Evolutionary conservation across 2,797 vertebrate genomes (phyloP).

Genomic region (Furcifer pardalis): DNA sequence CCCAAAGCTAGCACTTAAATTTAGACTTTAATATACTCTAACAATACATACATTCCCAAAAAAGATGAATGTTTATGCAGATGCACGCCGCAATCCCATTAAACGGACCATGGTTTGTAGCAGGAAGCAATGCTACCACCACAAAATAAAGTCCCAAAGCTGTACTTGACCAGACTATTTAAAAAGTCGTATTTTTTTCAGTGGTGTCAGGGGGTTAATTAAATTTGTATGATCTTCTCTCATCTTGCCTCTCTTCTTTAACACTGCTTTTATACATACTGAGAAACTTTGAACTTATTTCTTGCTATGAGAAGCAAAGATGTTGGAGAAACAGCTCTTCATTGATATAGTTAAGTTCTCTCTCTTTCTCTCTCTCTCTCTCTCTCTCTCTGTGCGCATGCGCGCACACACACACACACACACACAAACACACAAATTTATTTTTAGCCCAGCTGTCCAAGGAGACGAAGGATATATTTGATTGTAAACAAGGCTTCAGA

Average conservation of each 20-base stretch:
- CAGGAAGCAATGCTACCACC: background rate
- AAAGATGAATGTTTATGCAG: background rate
- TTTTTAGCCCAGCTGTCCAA: background rate
- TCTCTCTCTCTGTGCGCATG: too few species aligned
- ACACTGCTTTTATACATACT: background rate
- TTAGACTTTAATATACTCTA: too few species aligned
- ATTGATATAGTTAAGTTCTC: background rate
- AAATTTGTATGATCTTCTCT: conserved; percentile 12
- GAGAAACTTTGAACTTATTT: conserved; percentile 25
- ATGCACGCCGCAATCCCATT: background rate
- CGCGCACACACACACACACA: background rate
- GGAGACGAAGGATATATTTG: conserved; percentile 26
- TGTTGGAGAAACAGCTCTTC: background rate
- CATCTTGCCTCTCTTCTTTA: background rate
- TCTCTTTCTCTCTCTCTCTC: too few species aligned
- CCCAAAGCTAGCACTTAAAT: background rate
- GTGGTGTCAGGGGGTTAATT: conserved; percentile 27
- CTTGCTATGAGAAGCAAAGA: conserved; percentile 9
- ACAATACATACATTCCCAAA: too few species aligned
- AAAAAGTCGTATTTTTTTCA: background rate
- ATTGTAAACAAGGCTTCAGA: conserved; percentile 29
- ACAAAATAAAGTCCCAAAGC: background rate
- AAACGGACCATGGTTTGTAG: background rate
- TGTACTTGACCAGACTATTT: background rate
- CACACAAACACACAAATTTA: background rate